Base-by-base conservation (phyloP, 2,888 invertebrate genomes). In the Clusia tigrina region DNA sequence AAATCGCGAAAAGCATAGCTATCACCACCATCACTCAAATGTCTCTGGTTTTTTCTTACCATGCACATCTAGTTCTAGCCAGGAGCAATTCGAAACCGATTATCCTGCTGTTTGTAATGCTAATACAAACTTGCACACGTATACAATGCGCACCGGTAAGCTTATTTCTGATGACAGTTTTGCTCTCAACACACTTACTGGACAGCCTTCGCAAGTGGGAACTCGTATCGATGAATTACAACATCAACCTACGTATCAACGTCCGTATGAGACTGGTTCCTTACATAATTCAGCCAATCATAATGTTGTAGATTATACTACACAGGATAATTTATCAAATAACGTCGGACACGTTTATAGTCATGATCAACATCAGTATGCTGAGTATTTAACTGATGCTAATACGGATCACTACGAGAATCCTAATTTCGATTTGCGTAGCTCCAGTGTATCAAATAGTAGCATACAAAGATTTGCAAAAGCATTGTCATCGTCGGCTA, bases 41-140 rank as follows among this genome's bases (percentile, higher is more conserved):
- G 89, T 90, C 23, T 89, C 92, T 0, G 92, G 92, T 0, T 89
- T 94, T 71, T 92, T 93, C 5, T 83, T 94, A 55, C 92, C 93
- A 0, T 94, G 93, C 77, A 91, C 91, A 0, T 91, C 91, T 12
- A 91, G 91, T 46, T 91, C 92, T n/a, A 91, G 92, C 64, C 92
- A 93, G 72, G 92, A 92, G 67, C 92, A 93, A 79, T 92, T 92
- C 75, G 91, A 91, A 71, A 91, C 92, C 5, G 89, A 91, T 69
- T 94, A 93, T 79, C 94, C 94, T 3, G 92, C 93, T 12, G 91
- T 94, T 70, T 94, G 94, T 79, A 92, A 91, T 76, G 91, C 93
- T 2, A 94, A 94, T 75, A 92, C 93, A 10, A 93, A 94, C 69
- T 88, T 93, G 12, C 89, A 93, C 71, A 94, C 93, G 54, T 94